phyloP scores from a whole-genome alignment of 1,140 invertebrate genomes.

The Bombus picipes region DNA sequence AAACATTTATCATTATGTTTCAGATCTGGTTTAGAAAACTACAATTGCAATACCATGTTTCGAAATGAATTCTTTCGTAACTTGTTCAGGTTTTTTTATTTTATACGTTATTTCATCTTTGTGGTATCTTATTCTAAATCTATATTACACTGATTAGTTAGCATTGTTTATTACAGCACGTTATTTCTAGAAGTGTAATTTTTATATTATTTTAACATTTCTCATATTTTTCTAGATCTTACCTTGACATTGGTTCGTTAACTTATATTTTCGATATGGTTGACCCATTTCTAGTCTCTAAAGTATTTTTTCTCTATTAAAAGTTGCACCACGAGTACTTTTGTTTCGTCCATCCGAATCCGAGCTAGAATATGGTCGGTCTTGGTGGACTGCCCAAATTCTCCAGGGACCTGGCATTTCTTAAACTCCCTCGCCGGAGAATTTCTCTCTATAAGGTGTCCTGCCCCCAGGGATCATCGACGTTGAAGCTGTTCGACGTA shows the following conservation, averaged over 20 bases:
- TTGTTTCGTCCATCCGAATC: no score
- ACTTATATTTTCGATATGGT: slow-evolving; percentile 81
- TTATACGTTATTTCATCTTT: not conserved
- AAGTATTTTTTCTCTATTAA: slow-evolving; percentile 90
- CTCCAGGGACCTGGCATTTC: no score
- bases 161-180: not conserved
- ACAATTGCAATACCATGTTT: not conserved
- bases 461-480: no score
- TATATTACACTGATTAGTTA: not conserved
- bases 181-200: not conserved
- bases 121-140: not conserved
- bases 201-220: not conserved
- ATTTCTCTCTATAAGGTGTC: no score
- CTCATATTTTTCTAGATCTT: not conserved
- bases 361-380: no score
- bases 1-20: not conserved
- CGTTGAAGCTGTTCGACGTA: no score
- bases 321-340: slow-evolving; percentile 77
- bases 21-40: no score
- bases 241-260: slow-evolving; percentile 70
- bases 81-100: slow-evolving; percentile 2
- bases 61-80: not conserved
- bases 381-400: no score
- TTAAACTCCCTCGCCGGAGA: no score
- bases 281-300: slow-evolving; percentile 90